Evolutionary conservation across 2,113 vertebrate genomes (phyloP).

Genomic region (Manacus vitellinus): DNA sequence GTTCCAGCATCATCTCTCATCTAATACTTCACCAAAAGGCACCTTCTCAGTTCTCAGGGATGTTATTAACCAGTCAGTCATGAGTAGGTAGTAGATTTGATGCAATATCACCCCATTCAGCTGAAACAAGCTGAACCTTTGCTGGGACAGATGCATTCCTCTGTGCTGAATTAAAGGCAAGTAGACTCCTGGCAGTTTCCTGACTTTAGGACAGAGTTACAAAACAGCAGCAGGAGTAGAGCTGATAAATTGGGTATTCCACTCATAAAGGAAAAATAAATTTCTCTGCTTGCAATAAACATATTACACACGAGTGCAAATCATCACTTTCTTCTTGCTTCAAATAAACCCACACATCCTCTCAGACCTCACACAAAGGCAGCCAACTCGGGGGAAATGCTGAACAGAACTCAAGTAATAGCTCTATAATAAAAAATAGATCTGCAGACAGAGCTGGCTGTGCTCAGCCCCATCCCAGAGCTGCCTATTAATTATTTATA

Average conservation of each 20-base stretch:
- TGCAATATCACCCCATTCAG: not conserved
- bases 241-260: not conserved
- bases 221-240: not conserved
- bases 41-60: not conserved
- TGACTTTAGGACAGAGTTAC: not conserved
- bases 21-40: not conserved
- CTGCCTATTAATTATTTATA: constrained; percentile 4
- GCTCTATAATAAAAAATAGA: not conserved
- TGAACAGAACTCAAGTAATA: constrained; percentile 7
- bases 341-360: not conserved
- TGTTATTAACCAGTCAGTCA: not conserved
- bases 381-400: not conserved
- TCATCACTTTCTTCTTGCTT: not conserved
- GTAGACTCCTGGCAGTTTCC: not conserved
- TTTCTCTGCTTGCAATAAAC: not conserved
- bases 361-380: not conserved
- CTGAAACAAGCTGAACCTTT: not conserved
- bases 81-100: not conserved
- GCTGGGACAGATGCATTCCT: not conserved
- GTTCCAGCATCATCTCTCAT: not conserved
- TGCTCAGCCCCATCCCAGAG: not conserved
- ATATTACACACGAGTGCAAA: not conserved
- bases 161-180: not conserved
- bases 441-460: not conserved
- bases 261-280: not conserved